Evolutionary conservation across 2,113 vertebrate species (phyloP).

Genomic region (Charadrius vociferus): DNA sequence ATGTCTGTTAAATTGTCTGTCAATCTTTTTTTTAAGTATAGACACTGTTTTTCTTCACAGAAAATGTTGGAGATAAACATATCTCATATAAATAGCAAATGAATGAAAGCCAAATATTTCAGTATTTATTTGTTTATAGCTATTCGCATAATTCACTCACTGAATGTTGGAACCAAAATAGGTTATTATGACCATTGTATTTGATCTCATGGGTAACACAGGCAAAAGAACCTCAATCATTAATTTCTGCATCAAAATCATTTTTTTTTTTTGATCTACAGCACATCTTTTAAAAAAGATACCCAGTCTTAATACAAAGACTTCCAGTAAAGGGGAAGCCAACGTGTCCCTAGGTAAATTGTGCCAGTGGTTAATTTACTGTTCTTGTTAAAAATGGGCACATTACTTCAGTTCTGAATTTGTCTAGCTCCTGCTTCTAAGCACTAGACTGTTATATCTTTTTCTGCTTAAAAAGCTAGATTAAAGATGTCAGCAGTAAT

Average conservation of each 20-base stretch:
- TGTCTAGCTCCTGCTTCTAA: background rate
- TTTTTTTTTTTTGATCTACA: background rate
- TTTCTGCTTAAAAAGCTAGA: constrained; percentile 31
- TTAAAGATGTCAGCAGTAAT: constrained; percentile 65
- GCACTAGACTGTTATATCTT: background rate
- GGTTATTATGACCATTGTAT: background rate
- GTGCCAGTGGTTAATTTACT: background rate
- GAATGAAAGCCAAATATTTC: background rate
- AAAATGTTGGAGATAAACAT: background rate
- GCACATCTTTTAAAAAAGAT: background rate
- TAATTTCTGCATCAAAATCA: constrained; percentile 22
- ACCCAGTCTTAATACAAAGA: background rate
- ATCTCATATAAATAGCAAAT: background rate
- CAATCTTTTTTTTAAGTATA: background rate
- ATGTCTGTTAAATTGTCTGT: background rate
- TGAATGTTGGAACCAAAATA: background rate
- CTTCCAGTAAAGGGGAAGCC: background rate
- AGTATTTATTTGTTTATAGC: background rate
- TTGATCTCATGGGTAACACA: background rate
- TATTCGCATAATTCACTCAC: background rate
- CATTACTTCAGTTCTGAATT: background rate
- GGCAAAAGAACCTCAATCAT: background rate
- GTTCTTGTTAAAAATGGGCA: background rate
- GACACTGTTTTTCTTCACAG: background rate
- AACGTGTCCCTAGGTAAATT: background rate